Evolutionary conservation across 2,888 invertebrate genomes (phyloP).

Genomic region (Oasisia sp.): DNA sequence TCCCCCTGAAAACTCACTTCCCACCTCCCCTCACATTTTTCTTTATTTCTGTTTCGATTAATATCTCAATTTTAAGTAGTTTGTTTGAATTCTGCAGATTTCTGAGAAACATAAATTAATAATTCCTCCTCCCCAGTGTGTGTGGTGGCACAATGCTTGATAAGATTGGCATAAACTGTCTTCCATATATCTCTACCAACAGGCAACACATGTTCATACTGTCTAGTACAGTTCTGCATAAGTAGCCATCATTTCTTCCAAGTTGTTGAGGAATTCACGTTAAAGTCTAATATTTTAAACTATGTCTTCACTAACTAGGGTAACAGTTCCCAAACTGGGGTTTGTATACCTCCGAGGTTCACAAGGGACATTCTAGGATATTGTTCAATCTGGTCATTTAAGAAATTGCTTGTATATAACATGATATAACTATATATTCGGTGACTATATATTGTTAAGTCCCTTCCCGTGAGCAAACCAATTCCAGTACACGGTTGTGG

Average conservation of each 20-base stretch:
- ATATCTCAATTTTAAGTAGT: background rate
- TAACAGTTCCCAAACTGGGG: no score
- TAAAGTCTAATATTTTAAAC: no score
- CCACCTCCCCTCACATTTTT: background rate
- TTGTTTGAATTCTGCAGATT: no score
- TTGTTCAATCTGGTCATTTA: no score
- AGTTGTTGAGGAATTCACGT: no score
- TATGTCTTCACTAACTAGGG: no score
- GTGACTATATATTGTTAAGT: background rate
- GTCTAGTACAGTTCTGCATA: no score
- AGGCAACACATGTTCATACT: no score
- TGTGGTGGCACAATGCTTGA: background rate
- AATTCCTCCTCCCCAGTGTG: background rate
- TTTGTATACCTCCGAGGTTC: no score
- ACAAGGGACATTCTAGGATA: no score
- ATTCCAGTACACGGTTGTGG: background rate
- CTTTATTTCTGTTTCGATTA: background rate
- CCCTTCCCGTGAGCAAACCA: background rate
- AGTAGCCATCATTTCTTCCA: no score
- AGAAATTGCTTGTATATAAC: background rate
- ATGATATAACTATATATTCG: background rate
- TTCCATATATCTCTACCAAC: no score
- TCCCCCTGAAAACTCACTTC: background rate
- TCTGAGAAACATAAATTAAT: background rate
- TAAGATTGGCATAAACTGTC: background rate